Base-by-base conservation (phyloP, 2,888 invertebrate species). In the Molorchus minor region DNA sequence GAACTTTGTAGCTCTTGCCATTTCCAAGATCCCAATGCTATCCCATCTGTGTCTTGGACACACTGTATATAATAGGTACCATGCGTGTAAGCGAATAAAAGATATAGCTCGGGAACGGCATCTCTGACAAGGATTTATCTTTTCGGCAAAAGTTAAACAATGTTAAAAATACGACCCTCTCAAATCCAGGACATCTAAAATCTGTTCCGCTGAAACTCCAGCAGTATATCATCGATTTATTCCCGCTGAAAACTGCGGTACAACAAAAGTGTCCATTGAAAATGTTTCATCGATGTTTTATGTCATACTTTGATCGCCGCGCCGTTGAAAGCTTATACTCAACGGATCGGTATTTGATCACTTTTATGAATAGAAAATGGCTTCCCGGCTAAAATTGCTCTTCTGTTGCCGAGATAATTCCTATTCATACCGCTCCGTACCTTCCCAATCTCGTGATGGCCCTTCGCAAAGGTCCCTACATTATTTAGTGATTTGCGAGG, bases 231-330 rank as follows among this genome's bases (percentile, higher is more conserved):
- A 30, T 52, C 40, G 51, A 52, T 52, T 52, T 52, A 49, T 38
- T 49, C 25, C 30, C 20, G 15, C n/a, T 8, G 36, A 40, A 43
- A 52, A 21, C 19, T 16, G 40, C 40, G 40, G 17, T 40, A 52
- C 51, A 52, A 49, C 38, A 49, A 52, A 52, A 52, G 15, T 52
- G 51, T 52, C 51, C 51, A 52, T 40, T 52, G 29, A 38, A 41
- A 41, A 41, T 49, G 49, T 49, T 49, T 21, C 49, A 49, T 38
- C 38, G 49, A 49, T 49, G 49, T 13, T 49, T 49, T 49, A 49
- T 49, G 38, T 35, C 25, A 17, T 38, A 49, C 33, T 49, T 21
- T 49, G 49, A 38, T 49, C 49, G 38, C 38, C 17, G n/a, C 49
- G 38, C 20, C 25, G 49, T 17, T 38, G 49, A 49, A 49, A 49